Base-by-base conservation (phyloP, 2,888 invertebrate genomes). In the Drosophila anceps region DNA sequence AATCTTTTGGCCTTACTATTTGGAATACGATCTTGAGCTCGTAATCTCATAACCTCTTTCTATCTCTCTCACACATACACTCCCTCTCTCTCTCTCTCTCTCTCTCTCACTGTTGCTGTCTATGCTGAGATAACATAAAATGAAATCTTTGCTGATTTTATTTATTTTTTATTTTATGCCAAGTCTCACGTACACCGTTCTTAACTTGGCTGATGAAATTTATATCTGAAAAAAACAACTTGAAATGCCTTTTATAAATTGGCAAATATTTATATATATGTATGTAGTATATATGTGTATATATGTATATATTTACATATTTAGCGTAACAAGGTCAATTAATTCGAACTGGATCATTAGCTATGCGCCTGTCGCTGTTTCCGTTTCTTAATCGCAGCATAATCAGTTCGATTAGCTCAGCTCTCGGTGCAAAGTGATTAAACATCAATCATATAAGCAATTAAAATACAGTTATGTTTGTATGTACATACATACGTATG, bases 121-220 rank as follows among this genome's bases (percentile, higher is more conserved):
- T 50, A 54, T 37, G 54, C 55, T 63, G 35, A 37, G 55, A 29
- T 43, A 31, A 39, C 54, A 48, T 37, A 60, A 55, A 51, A 18
- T 35, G 10, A 35, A 44, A 62, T 39, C 44, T 62, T 41, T 44
- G 41, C 31, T 24, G 35, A 35, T 62, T 37, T 12, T 57, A 6
- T 1, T 29, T 31, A n/a, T 43, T 20, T 39, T 39, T 39, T 18
- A 1, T 12, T 48, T n/a, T 48, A 29, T 48, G 37, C 59, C 29
- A 44, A 33, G 20, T 62, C 37, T 46, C 70, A 70, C 70, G 70
- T 70, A 39, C 35, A 43, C 41, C 24, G 51, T 62, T 63, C 12
- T 33, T 15, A 44, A 20, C 31, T 51, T 51, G 77, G 70, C 73
- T 82, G 82, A 82, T 80, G 82, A 73, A 82, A 82, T 76, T 61